Percentiles rank a stretch among this genome's conserved stretches.
phyloP scores from a whole-genome alignment of 2,888 invertebrate genomes.

The Chrysolina americana region DNA sequence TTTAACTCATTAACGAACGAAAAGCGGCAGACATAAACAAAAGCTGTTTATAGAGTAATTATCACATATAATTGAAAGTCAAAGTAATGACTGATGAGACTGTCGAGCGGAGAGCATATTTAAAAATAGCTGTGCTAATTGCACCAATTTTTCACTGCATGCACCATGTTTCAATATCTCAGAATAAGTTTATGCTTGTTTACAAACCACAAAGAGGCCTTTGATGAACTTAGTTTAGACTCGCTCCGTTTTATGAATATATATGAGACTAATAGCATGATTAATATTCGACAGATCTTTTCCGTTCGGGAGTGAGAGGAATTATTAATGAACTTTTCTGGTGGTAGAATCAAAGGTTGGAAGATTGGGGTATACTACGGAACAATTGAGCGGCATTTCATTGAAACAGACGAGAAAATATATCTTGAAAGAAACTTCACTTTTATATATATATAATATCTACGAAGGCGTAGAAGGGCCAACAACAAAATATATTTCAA shows the following conservation, averaged over 20 bases:
- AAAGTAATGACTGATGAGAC: slow-evolving; percentile 49
- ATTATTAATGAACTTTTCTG: slow-evolving; percentile 10
- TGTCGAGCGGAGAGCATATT: slow-evolving; percentile 37
- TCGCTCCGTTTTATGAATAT: slow-evolving; percentile 18
- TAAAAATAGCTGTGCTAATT: slow-evolving; percentile 41
- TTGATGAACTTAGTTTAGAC: slow-evolving; percentile 21
- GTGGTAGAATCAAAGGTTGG: too few species aligned
- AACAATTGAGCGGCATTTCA: too few species aligned
- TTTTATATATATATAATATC: too few species aligned
- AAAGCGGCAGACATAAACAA: slow-evolving; percentile 48
- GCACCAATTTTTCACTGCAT: slow-evolving; percentile 25
- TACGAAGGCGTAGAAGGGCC: too few species aligned
- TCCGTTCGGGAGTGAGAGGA: not conserved
- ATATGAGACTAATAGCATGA: slow-evolving; percentile 18
- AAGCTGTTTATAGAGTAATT: slow-evolving; percentile 53
- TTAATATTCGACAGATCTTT: slow-evolving; percentile 19
- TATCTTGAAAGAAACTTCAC: too few species aligned
- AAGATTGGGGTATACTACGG: too few species aligned
- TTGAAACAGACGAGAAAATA: too few species aligned
- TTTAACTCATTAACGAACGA: slow-evolving; percentile 41
- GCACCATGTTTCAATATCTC: slow-evolving; percentile 23
- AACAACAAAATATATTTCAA: too few species aligned
- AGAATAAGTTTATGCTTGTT: slow-evolving; percentile 26
- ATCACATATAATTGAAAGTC: slow-evolving; percentile 52
- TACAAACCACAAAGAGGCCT: slow-evolving; percentile 29